These are phyloP conservation scores for Candidula unifasciata DNA, from an alignment of 2,888 invertebrate species.

Conservation along the genomic window DNA sequence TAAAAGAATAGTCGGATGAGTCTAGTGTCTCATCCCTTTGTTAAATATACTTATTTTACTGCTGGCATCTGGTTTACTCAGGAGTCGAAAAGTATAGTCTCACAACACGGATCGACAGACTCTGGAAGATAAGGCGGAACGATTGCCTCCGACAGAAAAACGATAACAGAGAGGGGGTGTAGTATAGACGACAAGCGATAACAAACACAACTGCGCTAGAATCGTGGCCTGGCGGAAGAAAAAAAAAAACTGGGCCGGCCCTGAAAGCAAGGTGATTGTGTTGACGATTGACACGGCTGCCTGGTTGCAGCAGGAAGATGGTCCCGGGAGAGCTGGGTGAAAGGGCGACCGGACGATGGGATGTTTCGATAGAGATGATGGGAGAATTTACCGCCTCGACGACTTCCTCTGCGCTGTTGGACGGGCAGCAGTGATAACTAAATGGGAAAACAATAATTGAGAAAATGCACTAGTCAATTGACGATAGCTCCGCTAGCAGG, in stretches of 20 bases:
- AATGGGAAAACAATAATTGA: constrained; percentile 9
- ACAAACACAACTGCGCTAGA: no score
- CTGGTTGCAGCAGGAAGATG: constrained; percentile 5
- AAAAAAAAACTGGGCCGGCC: background rate
- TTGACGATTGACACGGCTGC: constrained; percentile 10
- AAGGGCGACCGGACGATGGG: constrained; percentile 20
- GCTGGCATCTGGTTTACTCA: no score
- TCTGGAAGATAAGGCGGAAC: no score
- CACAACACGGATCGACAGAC: no score
- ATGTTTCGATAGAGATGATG: constrained; percentile 32
- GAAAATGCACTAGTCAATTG: background rate
- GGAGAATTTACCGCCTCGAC: constrained; percentile 32
- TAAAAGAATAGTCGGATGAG: no score
- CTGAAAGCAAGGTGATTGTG: constrained; percentile 22
- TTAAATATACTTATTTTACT: no score
- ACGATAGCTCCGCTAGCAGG: background rate
- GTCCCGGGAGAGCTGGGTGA: background rate
- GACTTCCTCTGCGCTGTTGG: background rate
- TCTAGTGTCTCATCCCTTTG: no score
- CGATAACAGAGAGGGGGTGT: no score
- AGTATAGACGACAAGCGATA: no score
- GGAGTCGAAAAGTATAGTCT: no score
- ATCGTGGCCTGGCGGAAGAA: background rate
- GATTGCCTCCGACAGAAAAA: no score
- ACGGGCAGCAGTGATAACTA: background rate